A percentile compares a stretch with the other conserved stretches of the same genome.
phyloP scores from a whole-genome alignment of 1,140 invertebrate genomes.

The Drosophila ogumai region DNA sequence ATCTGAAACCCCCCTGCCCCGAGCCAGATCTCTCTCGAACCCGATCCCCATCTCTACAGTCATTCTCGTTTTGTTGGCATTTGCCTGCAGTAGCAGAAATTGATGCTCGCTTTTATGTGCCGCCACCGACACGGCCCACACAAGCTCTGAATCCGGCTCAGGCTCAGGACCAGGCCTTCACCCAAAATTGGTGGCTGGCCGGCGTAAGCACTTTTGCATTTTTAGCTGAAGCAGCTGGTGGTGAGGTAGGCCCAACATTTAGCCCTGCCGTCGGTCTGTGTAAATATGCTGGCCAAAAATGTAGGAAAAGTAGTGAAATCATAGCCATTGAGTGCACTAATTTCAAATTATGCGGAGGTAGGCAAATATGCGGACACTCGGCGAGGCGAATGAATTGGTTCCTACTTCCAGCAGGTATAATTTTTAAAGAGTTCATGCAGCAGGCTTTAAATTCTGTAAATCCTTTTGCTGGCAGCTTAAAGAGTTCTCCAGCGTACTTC shows the following conservation, averaged over 20 bases:
- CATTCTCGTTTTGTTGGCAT: constrained; percentile 15
- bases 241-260: constrained; percentile 34
- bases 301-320: constrained; percentile 62
- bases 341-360: constrained; percentile 81
- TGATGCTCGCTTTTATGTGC: constrained; percentile 54
- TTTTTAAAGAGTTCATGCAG: constrained; percentile 23
- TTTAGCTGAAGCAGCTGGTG: constrained; percentile 60
- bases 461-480: not conserved
- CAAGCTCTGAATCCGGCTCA: not conserved
- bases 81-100: constrained; percentile 68
- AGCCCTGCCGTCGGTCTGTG: constrained; percentile 33
- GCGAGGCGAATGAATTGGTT: constrained; percentile 29
- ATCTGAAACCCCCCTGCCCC: constrained; percentile 1
- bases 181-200: constrained; percentile 46
- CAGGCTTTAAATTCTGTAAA: not conserved
- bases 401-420: constrained; percentile 6
- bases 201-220: constrained; percentile 72
- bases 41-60: constrained; percentile 15
- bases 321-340: constrained; percentile 81
- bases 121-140: constrained; percentile 9
- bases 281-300: constrained; percentile 67
- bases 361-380: constrained; percentile 64
- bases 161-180: not conserved
- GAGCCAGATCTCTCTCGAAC: constrained; percentile 4
- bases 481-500: no score